These are phyloP conservation scores for Pogonophryne albipinna DNA, from an alignment of 2,797 vertebrate genomes.

Conservation along the genomic window DNA sequence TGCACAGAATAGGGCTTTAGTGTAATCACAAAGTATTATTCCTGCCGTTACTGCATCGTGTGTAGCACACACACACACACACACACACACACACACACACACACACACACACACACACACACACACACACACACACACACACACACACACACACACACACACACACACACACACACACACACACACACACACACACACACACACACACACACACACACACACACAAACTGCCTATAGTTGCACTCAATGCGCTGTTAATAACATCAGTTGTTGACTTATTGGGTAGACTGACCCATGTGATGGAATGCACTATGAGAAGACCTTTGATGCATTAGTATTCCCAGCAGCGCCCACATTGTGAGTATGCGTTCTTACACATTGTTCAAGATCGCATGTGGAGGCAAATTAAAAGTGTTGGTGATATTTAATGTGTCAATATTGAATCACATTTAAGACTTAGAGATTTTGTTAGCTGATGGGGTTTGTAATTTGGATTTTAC, in stretches of 20 bases:
- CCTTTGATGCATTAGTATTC: slow-evolving; percentile 22
- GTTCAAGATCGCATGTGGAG: neutral
- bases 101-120: too few species aligned
- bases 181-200: too few species aligned
- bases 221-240: slow-evolving; percentile 1
- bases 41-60: slow-evolving; percentile 27
- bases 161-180: too few species aligned
- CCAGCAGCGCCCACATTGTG: neutral
- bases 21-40: slow-evolving; percentile 34
- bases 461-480: neutral
- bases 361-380: slow-evolving; percentile 15
- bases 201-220: too few species aligned
- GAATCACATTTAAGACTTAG: neutral
- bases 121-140: too few species aligned
- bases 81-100: neutral
- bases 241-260: slow-evolving; percentile 27
- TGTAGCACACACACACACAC: slow-evolving; percentile 23
- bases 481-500: neutral
- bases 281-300: slow-evolving; percentile 30
- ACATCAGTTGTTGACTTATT: slow-evolving; percentile 31
- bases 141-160: too few species aligned
- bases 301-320: slow-evolving; percentile 10
- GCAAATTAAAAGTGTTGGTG: neutral
- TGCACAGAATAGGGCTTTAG: slow-evolving; percentile 34
- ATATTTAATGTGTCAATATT: slow-evolving; percentile 11